These are phyloP conservation scores for Sander lucioperca DNA, from an alignment of 2,113 vertebrate genomes.

Conservation along the genomic window DNA sequence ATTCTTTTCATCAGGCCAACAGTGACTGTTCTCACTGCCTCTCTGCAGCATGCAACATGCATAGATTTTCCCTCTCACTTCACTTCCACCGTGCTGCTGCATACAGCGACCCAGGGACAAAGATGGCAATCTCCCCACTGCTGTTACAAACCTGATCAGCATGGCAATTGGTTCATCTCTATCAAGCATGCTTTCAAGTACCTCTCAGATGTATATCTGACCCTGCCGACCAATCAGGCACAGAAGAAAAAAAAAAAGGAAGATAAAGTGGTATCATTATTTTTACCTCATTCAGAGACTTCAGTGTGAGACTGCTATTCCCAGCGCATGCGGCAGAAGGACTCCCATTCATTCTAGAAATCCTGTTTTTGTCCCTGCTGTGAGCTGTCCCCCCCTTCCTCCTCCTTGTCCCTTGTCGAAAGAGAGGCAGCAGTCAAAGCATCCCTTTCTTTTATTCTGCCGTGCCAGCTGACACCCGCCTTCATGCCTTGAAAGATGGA, in stretches of 20 bases:
- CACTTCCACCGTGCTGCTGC: constrained; percentile 59
- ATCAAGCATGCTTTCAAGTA: constrained; percentile 56
- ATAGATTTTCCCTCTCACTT: constrained; percentile 56
- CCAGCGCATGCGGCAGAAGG: constrained; percentile 84
- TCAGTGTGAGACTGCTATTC: constrained; percentile 80
- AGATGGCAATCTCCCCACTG: constrained; percentile 73
- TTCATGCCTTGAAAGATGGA: constrained; percentile 67
- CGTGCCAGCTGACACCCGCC: constrained; percentile 67
- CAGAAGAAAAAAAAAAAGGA: background rate
- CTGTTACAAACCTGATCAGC: constrained; percentile 71
- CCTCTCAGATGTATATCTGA: constrained; percentile 48
- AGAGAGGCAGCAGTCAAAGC: constrained; percentile 77
- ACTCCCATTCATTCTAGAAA: constrained; percentile 85
- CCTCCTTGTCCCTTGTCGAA: constrained; percentile 74
- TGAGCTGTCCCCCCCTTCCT: constrained; percentile 69
- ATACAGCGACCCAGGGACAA: constrained; percentile 66
- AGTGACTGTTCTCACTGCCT: constrained; percentile 55
- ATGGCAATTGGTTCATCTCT: constrained; percentile 68
- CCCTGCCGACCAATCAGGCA: constrained; percentile 36
- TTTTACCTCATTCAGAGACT: constrained; percentile 89
- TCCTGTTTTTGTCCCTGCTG: constrained; percentile 69
- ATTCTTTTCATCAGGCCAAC: constrained; percentile 70
- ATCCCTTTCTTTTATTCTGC: constrained; percentile 80
- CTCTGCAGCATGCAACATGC: constrained; percentile 73
- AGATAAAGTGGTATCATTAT: constrained; percentile 43